A percentile compares a stretch with the other conserved stretches of the same genome.
These are phyloP conservation scores for Netelia fuscicornis DNA, from an alignment of 2,888 invertebrate species.

Conservation along the genomic window DNA sequence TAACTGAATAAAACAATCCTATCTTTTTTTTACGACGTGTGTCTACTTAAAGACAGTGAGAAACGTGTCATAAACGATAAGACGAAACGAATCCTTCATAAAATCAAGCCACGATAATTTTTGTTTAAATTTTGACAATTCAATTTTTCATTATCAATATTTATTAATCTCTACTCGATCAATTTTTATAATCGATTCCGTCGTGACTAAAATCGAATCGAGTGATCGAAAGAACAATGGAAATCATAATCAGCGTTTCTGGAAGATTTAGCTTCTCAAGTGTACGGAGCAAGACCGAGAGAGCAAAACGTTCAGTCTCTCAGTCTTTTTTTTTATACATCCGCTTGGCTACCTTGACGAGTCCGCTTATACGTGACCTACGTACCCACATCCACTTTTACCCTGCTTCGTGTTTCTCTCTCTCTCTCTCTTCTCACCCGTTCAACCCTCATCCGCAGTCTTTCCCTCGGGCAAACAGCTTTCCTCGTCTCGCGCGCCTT, in stretches of 20 bases:
- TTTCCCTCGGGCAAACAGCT: slow-evolving; percentile 10
- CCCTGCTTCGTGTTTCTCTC: neutral
- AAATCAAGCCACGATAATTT: too few species aligned
- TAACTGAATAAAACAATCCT: slow-evolving; percentile 60
- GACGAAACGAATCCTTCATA: too few species aligned
- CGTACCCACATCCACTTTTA: slow-evolving; percentile 54
- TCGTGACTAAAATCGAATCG: neutral
- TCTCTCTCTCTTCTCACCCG: slow-evolving; percentile 6
- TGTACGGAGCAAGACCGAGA: slow-evolving; percentile 4
- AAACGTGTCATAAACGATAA: neutral
- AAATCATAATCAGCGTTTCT: slow-evolving; percentile 23
- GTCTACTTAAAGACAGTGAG: slow-evolving; percentile 10
- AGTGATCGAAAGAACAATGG: neutral
- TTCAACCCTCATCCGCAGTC: slow-evolving; percentile 32
- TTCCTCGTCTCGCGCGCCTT: slow-evolving; percentile 33
- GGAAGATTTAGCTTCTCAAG: slow-evolving; percentile 29
- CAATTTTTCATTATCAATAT: too few species aligned
- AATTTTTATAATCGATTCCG: neutral
- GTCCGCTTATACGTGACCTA: slow-evolving; percentile 56
- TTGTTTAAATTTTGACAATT: too few species aligned
- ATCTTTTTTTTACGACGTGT: slow-evolving; percentile 8
- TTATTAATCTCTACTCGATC: neutral
- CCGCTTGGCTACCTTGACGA: slow-evolving; percentile 24
- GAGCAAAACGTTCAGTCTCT: slow-evolving; percentile 27
- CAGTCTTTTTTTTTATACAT: slow-evolving; percentile 37